Evolutionary conservation across 2,888 invertebrate species (phyloP).

Genomic region (Thecophora atra): DNA sequence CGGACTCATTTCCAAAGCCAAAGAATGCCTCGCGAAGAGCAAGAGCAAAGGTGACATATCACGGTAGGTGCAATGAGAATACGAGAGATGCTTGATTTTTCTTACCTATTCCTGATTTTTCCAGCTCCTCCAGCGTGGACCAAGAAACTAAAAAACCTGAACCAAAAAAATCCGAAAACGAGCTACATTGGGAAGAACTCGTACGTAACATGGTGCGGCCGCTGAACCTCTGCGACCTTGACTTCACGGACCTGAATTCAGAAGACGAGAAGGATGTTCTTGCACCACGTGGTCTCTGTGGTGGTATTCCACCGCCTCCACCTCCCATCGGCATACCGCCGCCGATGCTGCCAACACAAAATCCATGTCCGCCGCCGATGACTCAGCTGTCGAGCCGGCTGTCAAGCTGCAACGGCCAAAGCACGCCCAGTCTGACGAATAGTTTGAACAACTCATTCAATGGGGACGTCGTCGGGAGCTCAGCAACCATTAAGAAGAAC

Average conservation of each 20-base stretch:
- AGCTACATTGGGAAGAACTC: conserved; percentile 94
- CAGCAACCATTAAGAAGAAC: conserved; percentile 76
- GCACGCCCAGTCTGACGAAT: conserved; percentile 57
- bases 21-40: conserved; percentile 88
- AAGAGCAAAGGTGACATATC: conserved; percentile 77
- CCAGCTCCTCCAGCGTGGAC: conserved; percentile 77
- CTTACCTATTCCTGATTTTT: background rate
- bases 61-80: conserved; percentile 53
- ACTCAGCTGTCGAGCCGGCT: conserved; percentile 65
- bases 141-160: conserved; percentile 77
- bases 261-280: conserved; percentile 87
- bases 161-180: conserved; percentile 89
- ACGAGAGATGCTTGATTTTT: background rate
- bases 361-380: conserved; percentile 66
- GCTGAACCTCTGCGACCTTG: conserved; percentile 89
- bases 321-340: conserved; percentile 75
- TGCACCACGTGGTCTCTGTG: conserved; percentile 73
- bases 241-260: conserved; percentile 91
- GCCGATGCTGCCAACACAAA: conserved; percentile 63
- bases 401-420: conserved; percentile 64
- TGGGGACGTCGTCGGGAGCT: conserved; percentile 57
- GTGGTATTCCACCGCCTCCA: conserved; percentile 80
- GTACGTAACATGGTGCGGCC: conserved; percentile 79
- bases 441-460: conserved; percentile 61
- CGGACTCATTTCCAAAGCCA: conserved; percentile 91